A percentile compares a stretch with the other conserved stretches of the same genome.
Conservation (phyloP, 2,113 vertebrate genomes). For the Brienomyrus brachyistius region DNA sequence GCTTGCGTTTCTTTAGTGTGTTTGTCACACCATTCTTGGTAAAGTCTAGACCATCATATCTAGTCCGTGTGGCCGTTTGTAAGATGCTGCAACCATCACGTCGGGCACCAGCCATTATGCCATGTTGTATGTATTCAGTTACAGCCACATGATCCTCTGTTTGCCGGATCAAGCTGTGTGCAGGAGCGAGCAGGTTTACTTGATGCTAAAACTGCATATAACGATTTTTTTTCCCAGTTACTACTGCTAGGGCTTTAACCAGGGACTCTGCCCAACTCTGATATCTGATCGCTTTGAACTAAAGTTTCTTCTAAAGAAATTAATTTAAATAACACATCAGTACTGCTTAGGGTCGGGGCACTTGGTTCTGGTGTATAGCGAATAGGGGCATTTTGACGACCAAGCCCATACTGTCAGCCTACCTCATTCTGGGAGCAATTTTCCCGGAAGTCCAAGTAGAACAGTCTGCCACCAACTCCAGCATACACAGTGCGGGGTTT, state of each 20-base stretch:
- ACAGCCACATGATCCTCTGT: neutral
- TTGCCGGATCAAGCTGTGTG: neutral
- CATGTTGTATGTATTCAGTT: neutral
- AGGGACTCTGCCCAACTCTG: neutral
- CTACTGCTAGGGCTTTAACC: neutral
- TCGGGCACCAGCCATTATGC: neutral
- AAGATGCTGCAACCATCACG: neutral
- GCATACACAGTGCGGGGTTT: neutral
- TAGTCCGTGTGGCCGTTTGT: neutral
- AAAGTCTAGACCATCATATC: no score
- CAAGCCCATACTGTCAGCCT: neutral
- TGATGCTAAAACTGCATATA: neutral
- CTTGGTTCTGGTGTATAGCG: neutral
- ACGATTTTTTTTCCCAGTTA: neutral
- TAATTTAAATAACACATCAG: neutral
- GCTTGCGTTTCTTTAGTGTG: neutral
- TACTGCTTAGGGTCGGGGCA: neutral
- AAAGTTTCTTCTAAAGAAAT: neutral
- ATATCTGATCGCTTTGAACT: neutral
- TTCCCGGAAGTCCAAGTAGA: slow-evolving; percentile 23
- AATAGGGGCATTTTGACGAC: neutral
- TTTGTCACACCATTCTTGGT: neutral
- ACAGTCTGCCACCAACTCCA: slow-evolving; percentile 25
- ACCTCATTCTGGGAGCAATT: neutral
- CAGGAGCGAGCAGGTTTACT: neutral